Evolutionary conservation across 2,888 invertebrate genomes (phyloP).

Genomic region (Dendrolimus houi): DNA sequence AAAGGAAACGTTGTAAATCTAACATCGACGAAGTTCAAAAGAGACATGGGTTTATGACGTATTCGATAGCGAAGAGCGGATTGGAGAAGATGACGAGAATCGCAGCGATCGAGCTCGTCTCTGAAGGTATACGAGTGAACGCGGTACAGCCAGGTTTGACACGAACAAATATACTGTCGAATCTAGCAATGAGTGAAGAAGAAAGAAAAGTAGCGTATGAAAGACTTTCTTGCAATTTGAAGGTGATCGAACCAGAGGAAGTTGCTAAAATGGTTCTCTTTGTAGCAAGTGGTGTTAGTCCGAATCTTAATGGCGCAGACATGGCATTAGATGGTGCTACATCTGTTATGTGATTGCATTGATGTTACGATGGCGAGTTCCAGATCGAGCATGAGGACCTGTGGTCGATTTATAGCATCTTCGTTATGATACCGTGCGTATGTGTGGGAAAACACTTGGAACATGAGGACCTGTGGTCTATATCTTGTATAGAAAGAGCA

Average conservation of each 20-base stretch:
- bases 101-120: constrained; percentile 32
- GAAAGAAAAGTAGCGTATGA: constrained; percentile 22
- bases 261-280: constrained; percentile 41
- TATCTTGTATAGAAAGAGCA: too few relatives aligned
- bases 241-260: constrained; percentile 32
- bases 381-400: too few relatives aligned
- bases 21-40: constrained; percentile 86
- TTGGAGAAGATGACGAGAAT: constrained; percentile 31
- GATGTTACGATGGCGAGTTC: too few relatives aligned
- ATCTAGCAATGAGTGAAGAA: constrained; percentile 25
- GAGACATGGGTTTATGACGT: constrained; percentile 34
- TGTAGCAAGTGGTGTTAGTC: constrained; percentile 35
- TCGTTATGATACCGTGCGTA: too few relatives aligned
- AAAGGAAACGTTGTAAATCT: constrained; percentile 92
- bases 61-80: constrained; percentile 29
- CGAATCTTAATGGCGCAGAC: constrained; percentile 36
- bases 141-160: constrained; percentile 32
- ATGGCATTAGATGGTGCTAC: constrained; percentile 25
- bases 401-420: too few relatives aligned
- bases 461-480: too few relatives aligned
- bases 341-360: constrained; percentile 11
- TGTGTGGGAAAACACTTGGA: too few relatives aligned
- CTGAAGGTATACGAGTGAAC: constrained; percentile 34
- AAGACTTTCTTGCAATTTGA: constrained; percentile 18
- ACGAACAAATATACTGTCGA: constrained; percentile 28